Conservation (phyloP, 2,113 vertebrate species). For the Heterochromis multidens region DNA sequence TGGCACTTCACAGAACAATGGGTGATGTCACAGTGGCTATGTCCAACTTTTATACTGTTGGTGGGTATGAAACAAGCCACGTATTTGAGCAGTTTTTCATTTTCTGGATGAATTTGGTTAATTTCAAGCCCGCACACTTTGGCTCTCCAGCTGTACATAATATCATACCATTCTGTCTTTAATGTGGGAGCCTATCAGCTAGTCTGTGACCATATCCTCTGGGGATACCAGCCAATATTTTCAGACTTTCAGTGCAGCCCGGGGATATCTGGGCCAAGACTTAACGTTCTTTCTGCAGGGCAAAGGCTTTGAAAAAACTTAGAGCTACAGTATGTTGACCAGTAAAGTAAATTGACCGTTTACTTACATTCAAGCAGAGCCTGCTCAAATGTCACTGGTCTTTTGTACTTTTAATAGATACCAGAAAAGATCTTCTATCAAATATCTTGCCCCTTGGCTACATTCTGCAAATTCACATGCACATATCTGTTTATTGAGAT, state of each 20-base stretch:
- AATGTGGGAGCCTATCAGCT: background rate
- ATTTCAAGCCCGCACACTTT: background rate
- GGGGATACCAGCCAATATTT: background rate
- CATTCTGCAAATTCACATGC: background rate
- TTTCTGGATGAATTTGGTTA: background rate
- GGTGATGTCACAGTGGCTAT: background rate
- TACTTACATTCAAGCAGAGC: background rate
- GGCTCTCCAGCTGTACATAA: background rate
- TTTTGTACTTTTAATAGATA: background rate
- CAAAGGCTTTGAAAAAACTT: background rate
- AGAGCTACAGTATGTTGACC: background rate
- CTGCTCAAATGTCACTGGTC: background rate
- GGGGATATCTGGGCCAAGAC: background rate
- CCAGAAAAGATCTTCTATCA: background rate
- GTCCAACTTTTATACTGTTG: background rate
- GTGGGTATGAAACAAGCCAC: background rate
- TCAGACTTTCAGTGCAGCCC: background rate
- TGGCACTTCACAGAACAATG: background rate
- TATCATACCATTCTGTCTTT: background rate
- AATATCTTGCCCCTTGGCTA: background rate
- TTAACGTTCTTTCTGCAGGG: background rate
- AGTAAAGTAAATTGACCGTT: background rate
- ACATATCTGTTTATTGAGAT: background rate
- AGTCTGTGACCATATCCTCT: background rate
- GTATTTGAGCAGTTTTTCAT: background rate